Evolutionary conservation across 2,797 vertebrate species (phyloP).

Genomic region (Coreius guichenoti): DNA sequence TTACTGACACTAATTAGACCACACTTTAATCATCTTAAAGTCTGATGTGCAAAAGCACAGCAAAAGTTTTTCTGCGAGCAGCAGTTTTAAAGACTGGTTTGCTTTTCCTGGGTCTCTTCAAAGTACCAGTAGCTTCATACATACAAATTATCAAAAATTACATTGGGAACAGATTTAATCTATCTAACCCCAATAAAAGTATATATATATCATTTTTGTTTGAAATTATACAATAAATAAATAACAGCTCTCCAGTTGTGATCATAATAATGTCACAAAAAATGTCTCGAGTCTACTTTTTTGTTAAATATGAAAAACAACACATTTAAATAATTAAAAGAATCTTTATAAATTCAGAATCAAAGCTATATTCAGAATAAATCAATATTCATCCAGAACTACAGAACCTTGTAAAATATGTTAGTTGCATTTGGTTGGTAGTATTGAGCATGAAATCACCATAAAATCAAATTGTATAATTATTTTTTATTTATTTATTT

Average conservation of each 20-base stretch:
- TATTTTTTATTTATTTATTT: not conserved
- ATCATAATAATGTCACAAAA: not conserved
- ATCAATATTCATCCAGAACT: not conserved
- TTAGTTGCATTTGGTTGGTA: not conserved
- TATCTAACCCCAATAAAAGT: not conserved
- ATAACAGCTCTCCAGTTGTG: not conserved
- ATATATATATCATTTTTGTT: not conserved
- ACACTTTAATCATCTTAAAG: conserved; percentile 47
- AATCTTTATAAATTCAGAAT: not conserved
- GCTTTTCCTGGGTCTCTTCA: not conserved
- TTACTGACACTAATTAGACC: conserved; percentile 65
- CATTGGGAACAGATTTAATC: not conserved
- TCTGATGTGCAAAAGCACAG: conserved; percentile 34
- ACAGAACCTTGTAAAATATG: not conserved
- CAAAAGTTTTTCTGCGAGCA: conserved; percentile 13
- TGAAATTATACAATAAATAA: not conserved
- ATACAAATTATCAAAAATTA: not conserved
- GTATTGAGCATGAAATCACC: not conserved
- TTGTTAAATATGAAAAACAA: not conserved
- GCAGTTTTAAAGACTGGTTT: not conserved
- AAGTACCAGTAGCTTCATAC: not conserved
- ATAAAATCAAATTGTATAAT: not conserved
- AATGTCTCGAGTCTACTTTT: not conserved
- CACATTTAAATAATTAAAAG: not conserved
- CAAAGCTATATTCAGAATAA: not conserved